phyloP scores from a whole-genome alignment of 2,888 invertebrate species.

The Cheilosia impressa region DNA sequence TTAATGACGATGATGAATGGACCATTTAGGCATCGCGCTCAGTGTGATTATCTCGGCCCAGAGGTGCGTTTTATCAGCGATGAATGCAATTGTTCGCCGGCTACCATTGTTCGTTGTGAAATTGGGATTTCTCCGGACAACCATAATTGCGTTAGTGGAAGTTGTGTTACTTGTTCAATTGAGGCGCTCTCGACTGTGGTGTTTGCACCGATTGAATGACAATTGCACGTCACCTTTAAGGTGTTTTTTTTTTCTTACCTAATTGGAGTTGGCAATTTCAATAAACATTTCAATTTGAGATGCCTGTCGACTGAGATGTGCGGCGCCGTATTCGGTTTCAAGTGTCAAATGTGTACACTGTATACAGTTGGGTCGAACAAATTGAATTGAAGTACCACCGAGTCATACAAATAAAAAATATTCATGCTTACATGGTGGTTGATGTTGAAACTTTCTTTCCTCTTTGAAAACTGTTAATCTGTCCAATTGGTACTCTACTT shows the following conservation, averaged over 20 bases:
- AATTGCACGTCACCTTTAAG: slow-evolving; percentile 41
- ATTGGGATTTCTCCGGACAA: slow-evolving; percentile 44
- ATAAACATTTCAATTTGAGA: slow-evolving; percentile 54
- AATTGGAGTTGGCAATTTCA: slow-evolving; percentile 37
- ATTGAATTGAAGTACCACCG: not conserved
- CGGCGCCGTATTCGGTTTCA: slow-evolving; percentile 38
- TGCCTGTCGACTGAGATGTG: slow-evolving; percentile 19
- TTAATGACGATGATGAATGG: slow-evolving; percentile 59
- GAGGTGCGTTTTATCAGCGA: not conserved
- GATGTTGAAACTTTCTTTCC: slow-evolving; percentile 3
- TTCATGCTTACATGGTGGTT: not conserved
- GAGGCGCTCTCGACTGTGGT: slow-evolving; percentile 9
- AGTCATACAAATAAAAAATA: not conserved
- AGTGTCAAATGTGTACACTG: slow-evolving; percentile 21
- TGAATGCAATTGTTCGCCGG: not conserved
- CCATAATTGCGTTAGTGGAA: slow-evolving; percentile 48
- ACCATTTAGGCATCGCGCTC: slow-evolving; percentile 40
- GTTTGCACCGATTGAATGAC: slow-evolving; percentile 26
- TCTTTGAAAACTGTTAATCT: not conserved
- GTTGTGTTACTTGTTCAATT: slow-evolving; percentile 23
- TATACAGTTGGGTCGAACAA: not conserved
- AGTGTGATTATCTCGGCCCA: slow-evolving; percentile 34
- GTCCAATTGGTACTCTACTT: not conserved
- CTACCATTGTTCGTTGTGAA: slow-evolving; percentile 12
- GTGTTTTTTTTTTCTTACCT: not conserved